Evolutionary conservation across 2,888 invertebrate genomes (phyloP).

Genomic region (Aphelenchoides bicaudatus): DNA sequence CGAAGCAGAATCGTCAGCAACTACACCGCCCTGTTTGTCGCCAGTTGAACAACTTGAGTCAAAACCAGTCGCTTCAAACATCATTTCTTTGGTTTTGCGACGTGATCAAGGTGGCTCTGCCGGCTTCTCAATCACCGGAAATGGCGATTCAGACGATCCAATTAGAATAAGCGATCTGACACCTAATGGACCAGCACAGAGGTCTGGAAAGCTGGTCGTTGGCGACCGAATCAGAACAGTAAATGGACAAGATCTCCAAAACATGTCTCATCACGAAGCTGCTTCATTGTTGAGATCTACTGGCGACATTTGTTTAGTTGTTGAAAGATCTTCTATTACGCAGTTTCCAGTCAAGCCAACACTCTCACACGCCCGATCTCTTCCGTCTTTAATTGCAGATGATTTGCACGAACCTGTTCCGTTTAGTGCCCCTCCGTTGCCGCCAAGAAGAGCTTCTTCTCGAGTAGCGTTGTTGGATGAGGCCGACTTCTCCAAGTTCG

Average conservation of each 20-base stretch:
- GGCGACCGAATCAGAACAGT: constrained; percentile 65
- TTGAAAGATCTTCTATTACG: neutral
- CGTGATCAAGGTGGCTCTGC: constrained; percentile 27
- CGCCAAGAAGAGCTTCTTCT: constrained; percentile 1
- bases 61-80: constrained; percentile 10
- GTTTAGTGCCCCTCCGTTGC: constrained; percentile 13
- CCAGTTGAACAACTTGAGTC: neutral
- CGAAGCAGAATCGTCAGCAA: neutral
- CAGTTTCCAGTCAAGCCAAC: constrained; percentile 6
- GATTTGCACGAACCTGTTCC: neutral
- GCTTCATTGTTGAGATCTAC: constrained; percentile 71
- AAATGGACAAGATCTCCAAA: constrained; percentile 87
- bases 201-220: constrained; percentile 31
- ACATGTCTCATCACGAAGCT: constrained; percentile 84
- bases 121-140: constrained; percentile 30
- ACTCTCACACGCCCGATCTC: constrained; percentile 18
- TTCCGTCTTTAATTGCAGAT: constrained; percentile 14
- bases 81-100: constrained; percentile 24
- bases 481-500: neutral
- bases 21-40: neutral
- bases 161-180: constrained; percentile 16
- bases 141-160: constrained; percentile 15
- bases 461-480: constrained; percentile 10
- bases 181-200: constrained; percentile 27
- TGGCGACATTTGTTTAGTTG: constrained; percentile 19